phyloP scores from a whole-genome alignment of 2,113 vertebrate species.

The Heterotilapia buettikoferi region DNA sequence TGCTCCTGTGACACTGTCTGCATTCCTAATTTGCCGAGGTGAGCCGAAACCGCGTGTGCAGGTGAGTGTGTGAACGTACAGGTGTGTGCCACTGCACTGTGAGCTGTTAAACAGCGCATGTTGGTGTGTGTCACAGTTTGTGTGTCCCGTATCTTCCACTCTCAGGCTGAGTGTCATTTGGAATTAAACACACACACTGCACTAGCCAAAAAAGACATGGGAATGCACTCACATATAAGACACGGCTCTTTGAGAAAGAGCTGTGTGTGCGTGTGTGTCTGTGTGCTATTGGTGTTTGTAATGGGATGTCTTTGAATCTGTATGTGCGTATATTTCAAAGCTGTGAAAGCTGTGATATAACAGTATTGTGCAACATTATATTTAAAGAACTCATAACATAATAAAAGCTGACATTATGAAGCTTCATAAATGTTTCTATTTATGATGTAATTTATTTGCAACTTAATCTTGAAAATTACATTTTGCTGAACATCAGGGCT shows the following conservation, averaged over 20 bases:
- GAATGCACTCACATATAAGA: constrained; percentile 54
- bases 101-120: not conserved
- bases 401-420: not conserved
- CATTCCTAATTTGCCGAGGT: constrained; percentile 34
- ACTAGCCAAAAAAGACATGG: constrained; percentile 43
- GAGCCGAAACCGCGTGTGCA: not conserved
- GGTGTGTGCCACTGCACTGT: not conserved
- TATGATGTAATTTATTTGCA: not conserved
- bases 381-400: not conserved
- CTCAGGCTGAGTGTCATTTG: constrained; percentile 37
- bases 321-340: not conserved
- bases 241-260: not conserved
- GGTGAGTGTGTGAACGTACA: not conserved
- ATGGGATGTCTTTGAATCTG: not conserved
- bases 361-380: not conserved
- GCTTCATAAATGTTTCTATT: not conserved
- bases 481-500: not conserved
- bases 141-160: not conserved
- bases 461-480: not conserved
- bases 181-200: constrained; percentile 56
- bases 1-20: constrained; percentile 56
- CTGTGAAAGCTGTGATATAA: not conserved
- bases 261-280: not conserved
- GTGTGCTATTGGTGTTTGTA: not conserved
- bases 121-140: not conserved